Evolutionary conservation across 2,797 vertebrate species (phyloP).

Genomic region (Siniperca scherzeri): DNA sequence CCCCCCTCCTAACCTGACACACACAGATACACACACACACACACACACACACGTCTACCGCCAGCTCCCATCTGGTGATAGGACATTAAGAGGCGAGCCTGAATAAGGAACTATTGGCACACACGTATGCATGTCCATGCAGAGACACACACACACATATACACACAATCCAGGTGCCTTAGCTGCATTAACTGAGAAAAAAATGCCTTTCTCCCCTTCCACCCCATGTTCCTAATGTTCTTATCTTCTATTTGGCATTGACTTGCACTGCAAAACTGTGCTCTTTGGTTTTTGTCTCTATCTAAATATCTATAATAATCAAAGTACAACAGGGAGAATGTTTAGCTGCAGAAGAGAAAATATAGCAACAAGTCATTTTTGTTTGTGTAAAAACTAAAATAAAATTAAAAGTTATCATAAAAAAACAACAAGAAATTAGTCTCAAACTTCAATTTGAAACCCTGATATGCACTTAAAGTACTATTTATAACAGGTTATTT

Average conservation of each 20-base stretch:
- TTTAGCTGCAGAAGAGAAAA: background rate
- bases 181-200: constrained; percentile 44
- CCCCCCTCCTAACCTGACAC: constrained; percentile 29
- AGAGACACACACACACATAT: constrained; percentile 40
- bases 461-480: background rate
- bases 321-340: background rate
- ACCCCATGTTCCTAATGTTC: constrained; percentile 19
- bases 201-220: constrained; percentile 3
- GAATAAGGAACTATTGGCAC: constrained; percentile 69
- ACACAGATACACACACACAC: constrained; percentile 32
- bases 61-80: constrained; percentile 83
- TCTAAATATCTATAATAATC: background rate
- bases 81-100: constrained; percentile 70
- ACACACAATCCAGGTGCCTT: constrained; percentile 41
- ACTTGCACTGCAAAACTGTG: background rate
- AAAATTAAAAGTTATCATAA: background rate
- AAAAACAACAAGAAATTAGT: background rate
- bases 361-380: constrained; percentile 15
- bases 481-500: background rate
- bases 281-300: background rate
- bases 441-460: background rate
- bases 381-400: background rate
- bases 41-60: constrained; percentile 34
- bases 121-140: constrained; percentile 40
- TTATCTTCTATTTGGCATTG: background rate